Conservation (phyloP, 2,113 vertebrate species). For the Gavia stellata region DNA sequence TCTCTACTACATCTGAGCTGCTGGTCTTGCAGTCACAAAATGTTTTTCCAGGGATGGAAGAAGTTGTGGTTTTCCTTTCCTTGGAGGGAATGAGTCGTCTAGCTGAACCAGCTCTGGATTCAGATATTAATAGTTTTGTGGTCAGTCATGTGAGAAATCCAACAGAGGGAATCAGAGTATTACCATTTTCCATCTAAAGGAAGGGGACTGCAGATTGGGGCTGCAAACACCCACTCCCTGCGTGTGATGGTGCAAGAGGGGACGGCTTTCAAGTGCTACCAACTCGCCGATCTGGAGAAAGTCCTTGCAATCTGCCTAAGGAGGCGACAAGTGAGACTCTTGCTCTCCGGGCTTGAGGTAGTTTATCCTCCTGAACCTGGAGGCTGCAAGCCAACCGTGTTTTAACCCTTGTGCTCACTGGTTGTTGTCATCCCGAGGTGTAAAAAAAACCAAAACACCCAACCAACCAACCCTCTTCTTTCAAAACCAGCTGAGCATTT, state of each 20-base stretch:
- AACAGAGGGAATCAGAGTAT: not conserved
- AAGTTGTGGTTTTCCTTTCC: not conserved
- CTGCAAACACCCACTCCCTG: not conserved
- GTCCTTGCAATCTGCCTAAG: not conserved
- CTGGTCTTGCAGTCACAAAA: not conserved
- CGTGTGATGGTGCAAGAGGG: not conserved
- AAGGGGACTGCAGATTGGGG: not conserved
- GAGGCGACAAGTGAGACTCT: not conserved
- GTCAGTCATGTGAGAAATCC: constrained; percentile 42
- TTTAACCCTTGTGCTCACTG: not conserved
- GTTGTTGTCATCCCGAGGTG: no score
- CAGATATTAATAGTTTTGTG: constrained; percentile 28
- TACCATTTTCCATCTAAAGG: not conserved
- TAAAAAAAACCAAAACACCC: no score
- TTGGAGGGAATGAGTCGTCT: constrained; percentile 20
- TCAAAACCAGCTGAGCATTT: not conserved
- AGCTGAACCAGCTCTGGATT: not conserved
- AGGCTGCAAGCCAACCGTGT: not conserved
- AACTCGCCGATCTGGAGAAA: not conserved
- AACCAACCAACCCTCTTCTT: not conserved
- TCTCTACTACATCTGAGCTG: not conserved
- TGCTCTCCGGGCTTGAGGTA: not conserved
- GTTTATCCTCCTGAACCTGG: not conserved
- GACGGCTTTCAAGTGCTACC: not conserved
- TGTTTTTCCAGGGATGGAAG: not conserved